Evolutionary conservation across 1,140 invertebrate genomes (phyloP).

Genomic region (Drosophila auraria): DNA sequence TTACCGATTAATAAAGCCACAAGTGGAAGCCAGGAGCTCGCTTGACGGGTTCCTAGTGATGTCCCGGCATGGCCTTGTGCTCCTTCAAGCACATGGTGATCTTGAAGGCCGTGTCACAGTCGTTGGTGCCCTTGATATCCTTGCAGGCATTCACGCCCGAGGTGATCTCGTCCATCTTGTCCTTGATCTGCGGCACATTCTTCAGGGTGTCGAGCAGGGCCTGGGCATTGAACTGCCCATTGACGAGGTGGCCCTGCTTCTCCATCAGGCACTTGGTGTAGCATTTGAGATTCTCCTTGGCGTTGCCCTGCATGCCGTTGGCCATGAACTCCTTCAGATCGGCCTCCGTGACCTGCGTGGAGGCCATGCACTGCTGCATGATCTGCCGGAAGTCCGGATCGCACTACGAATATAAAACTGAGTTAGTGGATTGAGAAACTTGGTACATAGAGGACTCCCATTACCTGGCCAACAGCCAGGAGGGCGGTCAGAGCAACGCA

Average conservation of each 20-base stretch:
- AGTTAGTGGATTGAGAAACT: neutral
- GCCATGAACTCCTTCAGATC: conserved; percentile 69
- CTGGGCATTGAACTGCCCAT: conserved; percentile 68
- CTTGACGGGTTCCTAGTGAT: conserved; percentile 13
- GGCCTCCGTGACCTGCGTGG: conserved; percentile 56
- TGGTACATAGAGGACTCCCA: neutral
- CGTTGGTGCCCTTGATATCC: conserved; percentile 63
- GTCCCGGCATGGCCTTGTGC: conserved; percentile 55
- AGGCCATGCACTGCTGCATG: conserved; percentile 73
- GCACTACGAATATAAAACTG: conserved; percentile 22
- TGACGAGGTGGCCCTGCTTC: conserved; percentile 65
- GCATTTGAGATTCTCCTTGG: conserved; percentile 71
- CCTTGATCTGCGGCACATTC: conserved; percentile 61
- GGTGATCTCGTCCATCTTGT: conserved; percentile 58
- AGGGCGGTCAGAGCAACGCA: conserved; percentile 37
- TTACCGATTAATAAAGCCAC: neutral
- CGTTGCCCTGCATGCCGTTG: conserved; percentile 49
- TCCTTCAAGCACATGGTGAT: conserved; percentile 73
- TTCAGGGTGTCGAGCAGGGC: conserved; percentile 51
- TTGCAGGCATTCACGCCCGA: conserved; percentile 71
- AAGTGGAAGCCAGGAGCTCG: too few relatives aligned
- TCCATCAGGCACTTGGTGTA: conserved; percentile 78
- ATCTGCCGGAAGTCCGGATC: conserved; percentile 59
- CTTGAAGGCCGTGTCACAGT: conserved; percentile 78
- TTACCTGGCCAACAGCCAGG: conserved; percentile 65